These are phyloP conservation scores for Atrina japonica DNA, from an alignment of 2,888 invertebrate species.

Conservation along the genomic window DNA sequence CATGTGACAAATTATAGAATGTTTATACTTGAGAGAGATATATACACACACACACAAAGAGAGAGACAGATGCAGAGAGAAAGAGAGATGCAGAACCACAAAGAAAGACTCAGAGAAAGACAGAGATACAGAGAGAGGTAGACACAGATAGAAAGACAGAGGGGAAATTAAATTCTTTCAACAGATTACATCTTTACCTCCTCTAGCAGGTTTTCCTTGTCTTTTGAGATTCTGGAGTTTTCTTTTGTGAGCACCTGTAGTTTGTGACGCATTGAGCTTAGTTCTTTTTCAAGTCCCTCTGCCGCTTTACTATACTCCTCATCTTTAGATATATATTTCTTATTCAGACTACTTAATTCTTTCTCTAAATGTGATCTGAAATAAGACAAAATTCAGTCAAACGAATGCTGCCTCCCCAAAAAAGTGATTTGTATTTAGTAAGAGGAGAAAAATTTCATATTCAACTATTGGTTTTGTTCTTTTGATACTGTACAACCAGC, in stretches of 20 bases:
- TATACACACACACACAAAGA: not conserved
- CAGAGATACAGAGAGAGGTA: too few relatives aligned
- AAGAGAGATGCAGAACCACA: too few relatives aligned
- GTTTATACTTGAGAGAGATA: not conserved
- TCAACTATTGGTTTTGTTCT: too few relatives aligned
- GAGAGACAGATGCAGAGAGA: too few relatives aligned
- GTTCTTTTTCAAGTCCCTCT: slow-evolving; percentile 63
- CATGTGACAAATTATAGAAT: too few relatives aligned
- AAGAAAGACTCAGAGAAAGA: too few relatives aligned
- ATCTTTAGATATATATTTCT: slow-evolving; percentile 56
- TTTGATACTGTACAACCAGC: too few relatives aligned
- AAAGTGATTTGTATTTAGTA: not conserved
- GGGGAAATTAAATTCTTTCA: too few relatives aligned
- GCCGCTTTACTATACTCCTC: slow-evolving; percentile 64
- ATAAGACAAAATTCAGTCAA: not conserved
- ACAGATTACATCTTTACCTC: slow-evolving; percentile 61
- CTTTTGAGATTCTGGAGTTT: slow-evolving; percentile 66
- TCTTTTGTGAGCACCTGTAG: slow-evolving; percentile 64
- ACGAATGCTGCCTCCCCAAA: too few relatives aligned
- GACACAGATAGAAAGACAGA: too few relatives aligned
- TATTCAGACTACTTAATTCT: slow-evolving; percentile 55
- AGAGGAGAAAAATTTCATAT: not conserved
- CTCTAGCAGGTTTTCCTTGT: slow-evolving; percentile 75
- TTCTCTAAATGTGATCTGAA: slow-evolving; percentile 60
- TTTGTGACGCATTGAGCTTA: slow-evolving; percentile 61